These are phyloP conservation scores for Alfaro cultratus DNA, from an alignment of 2,797 vertebrate species.

Conservation along the genomic window DNA sequence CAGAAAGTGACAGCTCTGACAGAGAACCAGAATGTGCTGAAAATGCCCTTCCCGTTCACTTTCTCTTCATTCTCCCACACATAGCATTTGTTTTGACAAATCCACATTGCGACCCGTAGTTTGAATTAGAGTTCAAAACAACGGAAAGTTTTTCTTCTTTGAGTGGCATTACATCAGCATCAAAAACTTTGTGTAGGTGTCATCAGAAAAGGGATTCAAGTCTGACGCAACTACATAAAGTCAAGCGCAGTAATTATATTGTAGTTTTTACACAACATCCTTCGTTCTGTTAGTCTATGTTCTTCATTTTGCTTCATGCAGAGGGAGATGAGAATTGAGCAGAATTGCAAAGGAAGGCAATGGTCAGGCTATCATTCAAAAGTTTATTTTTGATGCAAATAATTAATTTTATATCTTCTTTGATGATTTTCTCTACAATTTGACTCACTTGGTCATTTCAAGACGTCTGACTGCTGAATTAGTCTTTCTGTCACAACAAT, in stretches of 20 bases:
- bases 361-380: too few relatives aligned
- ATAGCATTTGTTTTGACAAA: background rate
- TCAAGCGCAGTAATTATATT: background rate
- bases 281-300: background rate
- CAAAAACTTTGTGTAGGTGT: background rate
- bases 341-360: too few relatives aligned
- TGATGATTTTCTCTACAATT: background rate
- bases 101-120: background rate
- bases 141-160: background rate
- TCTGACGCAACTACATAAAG: background rate
- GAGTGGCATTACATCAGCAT: background rate
- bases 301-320: too few relatives aligned
- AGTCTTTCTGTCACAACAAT: background rate
- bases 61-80: constrained; percentile 6
- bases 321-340: too few relatives aligned
- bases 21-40: constrained; percentile 29
- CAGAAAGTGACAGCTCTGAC: constrained; percentile 48
- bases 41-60: constrained; percentile 5
- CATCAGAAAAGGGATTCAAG: background rate
- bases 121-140: background rate
- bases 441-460: background rate
- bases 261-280: background rate
- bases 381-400: background rate
- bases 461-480: background rate
- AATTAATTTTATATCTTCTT: background rate